Conservation (phyloP, 2,113 vertebrate species). For the Phyllostomus hastatus region DNA sequence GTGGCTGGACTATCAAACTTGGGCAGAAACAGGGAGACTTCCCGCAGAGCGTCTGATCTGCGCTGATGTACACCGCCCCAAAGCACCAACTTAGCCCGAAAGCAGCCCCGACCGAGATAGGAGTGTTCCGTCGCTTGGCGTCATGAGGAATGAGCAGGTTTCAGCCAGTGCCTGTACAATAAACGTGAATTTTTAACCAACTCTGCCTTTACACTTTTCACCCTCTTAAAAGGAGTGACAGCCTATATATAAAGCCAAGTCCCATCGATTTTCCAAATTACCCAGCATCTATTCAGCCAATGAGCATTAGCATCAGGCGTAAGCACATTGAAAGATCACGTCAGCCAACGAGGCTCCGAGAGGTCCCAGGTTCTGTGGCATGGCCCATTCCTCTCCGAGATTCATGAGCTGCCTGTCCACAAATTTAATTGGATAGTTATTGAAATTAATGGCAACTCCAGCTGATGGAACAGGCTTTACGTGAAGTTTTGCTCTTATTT, state of each 20-base stretch:
- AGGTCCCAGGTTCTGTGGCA: constrained; percentile 58
- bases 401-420: constrained; percentile 62
- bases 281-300: constrained; percentile 39
- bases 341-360: constrained; percentile 7
- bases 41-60: neutral
- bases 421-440: constrained; percentile 55
- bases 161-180: neutral
- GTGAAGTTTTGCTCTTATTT: neutral
- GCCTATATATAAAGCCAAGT: constrained; percentile 45
- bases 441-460: constrained; percentile 60
- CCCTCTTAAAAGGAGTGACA: neutral
- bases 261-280: neutral
- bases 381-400: constrained; percentile 58
- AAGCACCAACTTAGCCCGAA: neutral
- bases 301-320: constrained; percentile 59
- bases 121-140: neutral
- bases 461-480: neutral
- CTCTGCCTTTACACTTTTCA: constrained; percentile 42
- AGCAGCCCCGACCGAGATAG: neutral
- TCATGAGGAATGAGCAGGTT: neutral
- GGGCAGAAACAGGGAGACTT: neutral
- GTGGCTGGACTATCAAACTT: neutral
- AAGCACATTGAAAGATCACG: neutral
- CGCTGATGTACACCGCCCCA: neutral
- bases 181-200: constrained; percentile 31